Evolutionary conservation across 2,113 vertebrate genomes (phyloP).

Genomic region (Balaeniceps rex): DNA sequence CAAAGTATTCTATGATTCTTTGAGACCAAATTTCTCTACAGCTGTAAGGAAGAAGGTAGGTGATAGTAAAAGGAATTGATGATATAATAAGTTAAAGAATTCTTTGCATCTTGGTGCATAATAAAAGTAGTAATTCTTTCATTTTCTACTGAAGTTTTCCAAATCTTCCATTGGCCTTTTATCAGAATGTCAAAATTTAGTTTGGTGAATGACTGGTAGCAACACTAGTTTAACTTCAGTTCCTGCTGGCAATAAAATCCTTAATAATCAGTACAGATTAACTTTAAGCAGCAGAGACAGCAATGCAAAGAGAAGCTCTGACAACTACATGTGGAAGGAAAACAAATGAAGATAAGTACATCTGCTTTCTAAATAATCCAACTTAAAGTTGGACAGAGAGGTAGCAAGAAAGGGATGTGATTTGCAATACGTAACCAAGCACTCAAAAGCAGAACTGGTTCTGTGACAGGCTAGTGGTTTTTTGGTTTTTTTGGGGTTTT

Average conservation of each 20-base stretch:
- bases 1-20: no score
- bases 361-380: neutral
- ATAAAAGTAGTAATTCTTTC: neutral
- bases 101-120: neutral
- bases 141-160: neutral
- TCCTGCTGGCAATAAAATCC: slow-evolving; percentile 4
- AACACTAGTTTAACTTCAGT: neutral
- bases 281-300: neutral
- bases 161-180: neutral
- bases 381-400: neutral
- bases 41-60: neutral
- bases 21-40: neutral
- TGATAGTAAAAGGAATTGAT: neutral
- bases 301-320: neutral
- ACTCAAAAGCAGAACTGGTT: slow-evolving; percentile 34
- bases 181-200: neutral
- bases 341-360: slow-evolving; percentile 15
- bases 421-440: slow-evolving; percentile 14
- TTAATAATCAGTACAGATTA: slow-evolving; percentile 24
- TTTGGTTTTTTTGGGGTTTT: no score
- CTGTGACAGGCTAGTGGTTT: neutral
- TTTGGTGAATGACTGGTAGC: neutral
- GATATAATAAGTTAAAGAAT: neutral
- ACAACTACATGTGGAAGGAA: neutral
- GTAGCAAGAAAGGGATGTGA: neutral